Percentiles rank a stretch among this genome's conserved stretches.
Conservation (phyloP, 2,797 vertebrate species). For the Antrozous pallidus region DNA sequence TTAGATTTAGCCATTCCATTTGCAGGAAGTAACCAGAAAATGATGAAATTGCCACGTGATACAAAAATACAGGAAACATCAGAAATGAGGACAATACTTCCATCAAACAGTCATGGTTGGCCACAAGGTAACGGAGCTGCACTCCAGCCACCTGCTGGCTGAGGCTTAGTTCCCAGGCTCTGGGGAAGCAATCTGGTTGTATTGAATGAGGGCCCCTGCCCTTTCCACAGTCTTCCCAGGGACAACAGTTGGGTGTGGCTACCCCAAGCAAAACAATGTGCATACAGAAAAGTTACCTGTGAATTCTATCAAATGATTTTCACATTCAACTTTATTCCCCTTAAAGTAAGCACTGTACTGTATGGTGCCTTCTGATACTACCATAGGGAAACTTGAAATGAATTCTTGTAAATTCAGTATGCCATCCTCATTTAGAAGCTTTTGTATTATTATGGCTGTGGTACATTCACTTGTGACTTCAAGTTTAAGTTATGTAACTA, state of each 20-base stretch:
- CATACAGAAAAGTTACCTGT: not conserved
- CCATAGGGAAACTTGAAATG: conserved; percentile 25
- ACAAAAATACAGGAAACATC: not conserved
- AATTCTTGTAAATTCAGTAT: not conserved
- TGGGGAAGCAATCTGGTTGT: not conserved
- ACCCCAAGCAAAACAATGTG: not conserved
- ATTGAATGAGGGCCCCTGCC: not conserved
- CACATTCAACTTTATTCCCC: not conserved
- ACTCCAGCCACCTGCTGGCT: not conserved
- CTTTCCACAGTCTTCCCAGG: not conserved
- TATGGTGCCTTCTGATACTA: not conserved
- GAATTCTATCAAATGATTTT: not conserved
- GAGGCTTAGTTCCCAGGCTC: not conserved
- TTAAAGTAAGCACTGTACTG: not conserved
- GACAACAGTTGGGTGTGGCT: not conserved
- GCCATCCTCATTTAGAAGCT: conserved; percentile 2
- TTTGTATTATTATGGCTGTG: not conserved
- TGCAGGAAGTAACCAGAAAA: conserved; percentile 3
- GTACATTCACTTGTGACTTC: conserved; percentile 37
- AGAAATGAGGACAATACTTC: not conserved
- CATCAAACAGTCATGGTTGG: not conserved
- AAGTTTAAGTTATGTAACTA: not conserved
- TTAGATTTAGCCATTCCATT: not conserved
- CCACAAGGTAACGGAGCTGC: not conserved
- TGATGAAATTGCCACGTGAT: not conserved